phyloP scores from a whole-genome alignment of 30 jellyfish, hydroid and myxozoan species.

The Aurelia sp. region DNA sequence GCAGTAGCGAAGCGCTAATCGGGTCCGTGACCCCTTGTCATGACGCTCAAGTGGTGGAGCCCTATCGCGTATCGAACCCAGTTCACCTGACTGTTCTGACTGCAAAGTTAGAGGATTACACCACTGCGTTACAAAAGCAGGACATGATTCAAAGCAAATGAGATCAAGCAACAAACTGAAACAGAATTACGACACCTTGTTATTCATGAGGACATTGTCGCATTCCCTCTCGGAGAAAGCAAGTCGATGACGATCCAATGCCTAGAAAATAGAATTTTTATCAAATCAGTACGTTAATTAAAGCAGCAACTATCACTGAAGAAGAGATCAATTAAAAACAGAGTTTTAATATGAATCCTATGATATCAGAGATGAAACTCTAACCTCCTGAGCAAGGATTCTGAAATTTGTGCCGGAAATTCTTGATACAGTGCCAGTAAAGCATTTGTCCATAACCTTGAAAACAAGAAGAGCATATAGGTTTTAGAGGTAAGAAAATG shows the following conservation, averaged over 20 bases:
- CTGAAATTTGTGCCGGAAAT: conserved; percentile 71
- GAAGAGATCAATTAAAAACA: background rate
- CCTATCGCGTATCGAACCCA: too few relatives aligned
- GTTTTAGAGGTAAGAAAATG: background rate
- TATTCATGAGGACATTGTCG: conserved; percentile 82
- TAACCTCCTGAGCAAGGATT: conserved; percentile 86
- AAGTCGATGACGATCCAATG: conserved; percentile 87
- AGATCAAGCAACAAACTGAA: too few relatives aligned
- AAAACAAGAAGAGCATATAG: background rate
- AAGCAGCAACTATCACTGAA: background rate
- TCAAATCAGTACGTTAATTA: too few relatives aligned
- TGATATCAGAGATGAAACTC: background rate
- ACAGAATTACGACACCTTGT: conserved; percentile 36
- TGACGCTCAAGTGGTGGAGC: too few relatives aligned
- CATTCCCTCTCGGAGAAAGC: conserved; percentile 90
- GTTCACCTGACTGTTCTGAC: too few relatives aligned
- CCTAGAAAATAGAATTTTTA: conserved; percentile 20
- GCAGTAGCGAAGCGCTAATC: too few relatives aligned
- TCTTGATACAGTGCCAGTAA: conserved; percentile 88
- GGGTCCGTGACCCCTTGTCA: too few relatives aligned
- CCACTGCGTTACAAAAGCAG: too few relatives aligned
- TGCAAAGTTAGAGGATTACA: too few relatives aligned
- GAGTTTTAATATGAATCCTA: too few relatives aligned
- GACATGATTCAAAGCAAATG: too few relatives aligned
- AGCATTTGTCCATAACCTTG: conserved; percentile 82